These are phyloP conservation scores for Choloepus hoffmanni DNA, from an alignment of 2,113 vertebrate genomes.

Conservation along the genomic window DNA sequence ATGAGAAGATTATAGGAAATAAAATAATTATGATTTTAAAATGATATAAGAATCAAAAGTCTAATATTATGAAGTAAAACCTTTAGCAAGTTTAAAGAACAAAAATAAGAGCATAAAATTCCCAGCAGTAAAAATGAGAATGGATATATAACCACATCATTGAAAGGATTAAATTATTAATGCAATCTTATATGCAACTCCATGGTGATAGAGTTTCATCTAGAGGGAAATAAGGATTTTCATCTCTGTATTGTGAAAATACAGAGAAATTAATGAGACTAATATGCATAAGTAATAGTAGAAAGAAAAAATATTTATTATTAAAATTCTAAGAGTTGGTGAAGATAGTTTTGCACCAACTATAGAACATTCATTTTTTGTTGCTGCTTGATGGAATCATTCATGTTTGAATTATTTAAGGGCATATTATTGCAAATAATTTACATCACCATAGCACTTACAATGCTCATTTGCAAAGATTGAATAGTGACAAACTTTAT, in stretches of 20 bases:
- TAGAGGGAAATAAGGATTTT: too few species aligned
- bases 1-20: not conserved
- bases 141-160: not conserved
- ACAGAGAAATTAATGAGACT: not conserved
- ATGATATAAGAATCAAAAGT: not conserved
- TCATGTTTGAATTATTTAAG: not conserved
- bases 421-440: not conserved
- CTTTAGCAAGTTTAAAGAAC: not conserved
- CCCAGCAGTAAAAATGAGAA: not conserved
- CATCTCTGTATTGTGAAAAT: not conserved
- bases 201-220: not conserved
- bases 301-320: not conserved
- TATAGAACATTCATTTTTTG: not conserved
- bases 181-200: not conserved
- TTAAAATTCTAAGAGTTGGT: not conserved
- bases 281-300: not conserved
- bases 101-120: not conserved
- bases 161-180: not conserved
- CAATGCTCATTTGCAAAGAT: conserved; percentile 15
- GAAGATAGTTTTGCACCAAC: not conserved
- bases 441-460: not conserved
- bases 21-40: not conserved
- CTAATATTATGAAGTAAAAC: not conserved
- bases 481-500: not conserved
- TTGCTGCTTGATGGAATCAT: conserved; percentile 6